phyloP scores from a whole-genome alignment of 2,797 vertebrate species.

The Sphaeramia orbicularis region DNA sequence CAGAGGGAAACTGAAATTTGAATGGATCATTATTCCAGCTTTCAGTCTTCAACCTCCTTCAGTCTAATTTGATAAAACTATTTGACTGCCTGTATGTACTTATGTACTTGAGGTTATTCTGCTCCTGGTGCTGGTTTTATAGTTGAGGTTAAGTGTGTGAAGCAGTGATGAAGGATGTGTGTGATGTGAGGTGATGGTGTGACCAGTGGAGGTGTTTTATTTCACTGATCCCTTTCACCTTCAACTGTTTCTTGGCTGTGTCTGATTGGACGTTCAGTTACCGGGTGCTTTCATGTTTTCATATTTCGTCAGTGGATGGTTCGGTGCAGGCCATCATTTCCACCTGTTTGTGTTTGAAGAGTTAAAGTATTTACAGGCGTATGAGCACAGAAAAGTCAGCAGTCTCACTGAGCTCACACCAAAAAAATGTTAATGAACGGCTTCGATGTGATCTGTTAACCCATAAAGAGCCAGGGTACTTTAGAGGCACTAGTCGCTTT shows the following conservation, averaged over 20 bases:
- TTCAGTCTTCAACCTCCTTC: too few relatives aligned
- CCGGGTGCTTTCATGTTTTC: conserved; percentile 56
- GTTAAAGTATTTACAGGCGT: conserved; percentile 55
- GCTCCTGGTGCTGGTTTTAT: too few relatives aligned
- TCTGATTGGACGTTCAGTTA: conserved; percentile 70
- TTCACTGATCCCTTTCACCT: conserved; percentile 63
- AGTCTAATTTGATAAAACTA: too few relatives aligned
- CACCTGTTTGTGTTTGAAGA: conserved; percentile 62
- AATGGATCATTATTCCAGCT: too few relatives aligned
- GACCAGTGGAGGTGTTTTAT: conserved; percentile 39
- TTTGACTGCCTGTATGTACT: too few relatives aligned
- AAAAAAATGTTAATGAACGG: conserved; percentile 49
- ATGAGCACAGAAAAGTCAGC: conserved; percentile 22
- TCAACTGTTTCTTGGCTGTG: conserved; percentile 57
- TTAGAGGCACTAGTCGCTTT: too few relatives aligned
- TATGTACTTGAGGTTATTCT: neutral
- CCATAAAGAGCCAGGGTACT: too few relatives aligned
- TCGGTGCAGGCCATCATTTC: conserved; percentile 70
- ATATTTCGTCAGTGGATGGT: conserved; percentile 79
- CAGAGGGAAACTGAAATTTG: too few relatives aligned
- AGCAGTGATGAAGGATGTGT: conserved; percentile 9
- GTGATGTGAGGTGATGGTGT: conserved; percentile 8
- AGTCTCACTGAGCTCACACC: conserved; percentile 28
- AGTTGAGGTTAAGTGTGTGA: neutral
- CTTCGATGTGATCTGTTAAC: conserved; percentile 37